Percentiles rank a stretch among this genome's conserved stretches.
phyloP scores from a whole-genome alignment of 2,113 vertebrate species.

The Calidris pygmaea region DNA sequence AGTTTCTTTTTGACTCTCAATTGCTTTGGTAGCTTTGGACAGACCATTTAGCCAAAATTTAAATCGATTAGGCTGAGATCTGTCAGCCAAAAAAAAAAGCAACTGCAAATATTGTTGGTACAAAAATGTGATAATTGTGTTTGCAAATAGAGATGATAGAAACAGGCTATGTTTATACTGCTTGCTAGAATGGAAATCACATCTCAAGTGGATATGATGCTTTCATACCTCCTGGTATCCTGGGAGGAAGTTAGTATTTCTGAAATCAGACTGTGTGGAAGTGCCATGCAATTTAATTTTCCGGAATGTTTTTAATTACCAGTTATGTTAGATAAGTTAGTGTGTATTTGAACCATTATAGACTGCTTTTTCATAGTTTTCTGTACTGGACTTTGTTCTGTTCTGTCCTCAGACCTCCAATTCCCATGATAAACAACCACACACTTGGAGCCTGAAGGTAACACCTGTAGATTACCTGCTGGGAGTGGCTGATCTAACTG shows the following conservation, averaged over 20 bases:
- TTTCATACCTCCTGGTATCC: neutral
- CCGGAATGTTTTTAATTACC: neutral
- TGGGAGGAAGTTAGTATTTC: neutral
- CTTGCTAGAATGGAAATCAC: neutral
- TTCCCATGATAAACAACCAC: conserved; percentile 44
- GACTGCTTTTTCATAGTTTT: neutral
- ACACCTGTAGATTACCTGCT: conserved; percentile 93
- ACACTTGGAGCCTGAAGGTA: conserved; percentile 84
- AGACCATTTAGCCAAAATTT: neutral
- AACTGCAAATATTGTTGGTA: neutral
- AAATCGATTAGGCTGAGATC: neutral
- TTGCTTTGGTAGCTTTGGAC: neutral
- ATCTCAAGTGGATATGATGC: neutral
- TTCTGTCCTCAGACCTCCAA: conserved; percentile 55
- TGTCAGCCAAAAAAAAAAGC: neutral
- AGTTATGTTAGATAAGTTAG: neutral
- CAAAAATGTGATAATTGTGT: neutral
- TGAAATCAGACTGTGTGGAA: neutral
- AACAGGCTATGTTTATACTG: neutral
- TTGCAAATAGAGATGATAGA: neutral
- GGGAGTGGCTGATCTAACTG: conserved; percentile 93
- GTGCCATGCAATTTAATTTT: neutral
- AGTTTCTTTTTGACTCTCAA: neutral
- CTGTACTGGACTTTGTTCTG: neutral
- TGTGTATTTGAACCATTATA: neutral